Percentiles rank a stretch among this genome's conserved stretches.
Conservation (phyloP, 2,113 vertebrate species). For the Myiagra hebetior region DNA sequence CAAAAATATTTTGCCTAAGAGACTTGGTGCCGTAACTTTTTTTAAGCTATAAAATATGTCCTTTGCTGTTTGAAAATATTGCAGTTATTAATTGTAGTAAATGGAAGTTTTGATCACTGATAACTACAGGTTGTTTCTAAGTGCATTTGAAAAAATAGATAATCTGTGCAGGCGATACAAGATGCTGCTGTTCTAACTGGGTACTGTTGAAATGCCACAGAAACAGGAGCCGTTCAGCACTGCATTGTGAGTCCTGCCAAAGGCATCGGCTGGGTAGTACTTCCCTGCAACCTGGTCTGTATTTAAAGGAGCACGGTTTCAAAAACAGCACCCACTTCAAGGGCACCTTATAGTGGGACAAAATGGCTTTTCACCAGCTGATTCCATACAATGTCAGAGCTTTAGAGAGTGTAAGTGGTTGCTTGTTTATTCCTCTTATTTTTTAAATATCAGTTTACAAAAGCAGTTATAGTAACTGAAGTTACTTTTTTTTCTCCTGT, state of each 20-base stretch:
- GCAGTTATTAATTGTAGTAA: not conserved
- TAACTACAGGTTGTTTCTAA: not conserved
- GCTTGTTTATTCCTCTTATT: not conserved
- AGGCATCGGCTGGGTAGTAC: rapidly evolving
- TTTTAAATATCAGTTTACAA: not conserved
- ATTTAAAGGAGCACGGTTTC: rapidly evolving
- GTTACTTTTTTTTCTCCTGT: not conserved
- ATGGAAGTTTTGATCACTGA: not conserved
- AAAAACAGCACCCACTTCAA: rapidly evolving
- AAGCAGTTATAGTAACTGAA: not conserved
- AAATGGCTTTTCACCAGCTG: not conserved
- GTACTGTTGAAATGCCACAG: not conserved
- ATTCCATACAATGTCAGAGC: not conserved
- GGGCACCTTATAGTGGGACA: not conserved
- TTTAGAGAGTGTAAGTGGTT: not conserved
- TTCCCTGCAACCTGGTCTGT: rapidly evolving
- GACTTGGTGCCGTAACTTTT: not conserved
- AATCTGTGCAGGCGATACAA: not conserved
- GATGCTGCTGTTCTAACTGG: rapidly evolving
- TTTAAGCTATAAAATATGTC: not conserved
- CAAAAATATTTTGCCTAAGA: not conserved
- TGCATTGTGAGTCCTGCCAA: rapidly evolving
- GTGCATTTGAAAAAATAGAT: not conserved
- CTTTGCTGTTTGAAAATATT: not conserved
- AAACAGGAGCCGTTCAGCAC: rapidly evolving